Percentiles rank a stretch among this genome's conserved stretches.
Conservation (phyloP, 1,140 invertebrate species). For the Lasaia peninsularis region DNA sequence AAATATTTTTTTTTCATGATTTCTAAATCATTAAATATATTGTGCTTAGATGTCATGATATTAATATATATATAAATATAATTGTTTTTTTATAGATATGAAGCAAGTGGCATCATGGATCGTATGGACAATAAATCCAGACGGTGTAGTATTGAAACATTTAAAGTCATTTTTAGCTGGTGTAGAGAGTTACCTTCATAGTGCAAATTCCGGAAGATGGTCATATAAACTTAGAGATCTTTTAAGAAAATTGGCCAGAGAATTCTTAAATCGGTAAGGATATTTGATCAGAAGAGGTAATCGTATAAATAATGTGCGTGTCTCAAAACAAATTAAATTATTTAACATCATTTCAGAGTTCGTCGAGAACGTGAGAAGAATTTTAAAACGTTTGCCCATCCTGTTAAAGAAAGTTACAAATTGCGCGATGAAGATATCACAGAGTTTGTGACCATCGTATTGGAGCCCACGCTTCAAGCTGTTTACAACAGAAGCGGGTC, state of each 20-base stretch:
- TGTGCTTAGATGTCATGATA: no score
- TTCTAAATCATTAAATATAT: no score
- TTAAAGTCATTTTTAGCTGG: conserved; percentile 89
- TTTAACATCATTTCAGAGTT: conserved; percentile 44
- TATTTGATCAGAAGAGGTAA: no score
- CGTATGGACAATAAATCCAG: conserved; percentile 79
- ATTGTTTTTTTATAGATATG: conserved; percentile 61
- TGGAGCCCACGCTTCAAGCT: conserved; percentile 83
- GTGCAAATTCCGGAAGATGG: conserved; percentile 92
- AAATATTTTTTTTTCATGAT: neutral
- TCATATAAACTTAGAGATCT: conserved; percentile 81
- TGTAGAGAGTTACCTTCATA: conserved; percentile 93
- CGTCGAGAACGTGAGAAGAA: conserved; percentile 61
- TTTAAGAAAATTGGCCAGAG: conserved; percentile 78
- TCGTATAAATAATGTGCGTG: neutral
- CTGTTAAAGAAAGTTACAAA: conserved; percentile 82
- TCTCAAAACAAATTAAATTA: neutral
- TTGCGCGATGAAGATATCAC: conserved; percentile 90
- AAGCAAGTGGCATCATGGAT: conserved; percentile 83
- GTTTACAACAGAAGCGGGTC: conserved; percentile 87
- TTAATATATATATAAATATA: no score
- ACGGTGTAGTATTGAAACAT: conserved; percentile 83
- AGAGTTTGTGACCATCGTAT: conserved; percentile 86
- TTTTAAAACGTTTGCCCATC: conserved; percentile 81
- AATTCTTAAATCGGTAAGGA: conserved; percentile 65